These are phyloP conservation scores for Mesorhabditis sp. DNA, from an alignment of 2,888 invertebrate genomes.

Conservation along the genomic window DNA sequence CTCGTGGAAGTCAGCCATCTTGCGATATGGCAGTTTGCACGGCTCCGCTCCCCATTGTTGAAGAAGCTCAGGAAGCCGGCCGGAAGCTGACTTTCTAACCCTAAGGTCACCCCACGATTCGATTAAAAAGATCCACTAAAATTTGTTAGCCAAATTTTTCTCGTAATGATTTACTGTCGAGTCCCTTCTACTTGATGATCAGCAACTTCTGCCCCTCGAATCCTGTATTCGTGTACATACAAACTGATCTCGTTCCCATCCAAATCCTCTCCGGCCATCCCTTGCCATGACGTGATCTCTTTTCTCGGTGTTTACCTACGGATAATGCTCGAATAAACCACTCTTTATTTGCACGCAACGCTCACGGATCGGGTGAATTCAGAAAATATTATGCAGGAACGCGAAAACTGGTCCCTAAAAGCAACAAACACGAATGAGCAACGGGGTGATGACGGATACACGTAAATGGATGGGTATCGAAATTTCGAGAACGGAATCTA, in stretches of 20 bases:
- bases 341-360: not conserved
- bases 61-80: not conserved
- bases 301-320: constrained; percentile 4
- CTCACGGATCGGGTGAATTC: not conserved
- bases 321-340: constrained; percentile 1
- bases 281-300: constrained; percentile 6
- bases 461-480: not conserved
- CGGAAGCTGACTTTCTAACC: not conserved
- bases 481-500: no score
- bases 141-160: no score
- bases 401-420: not conserved
- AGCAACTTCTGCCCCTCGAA: no score
- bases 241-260: not conserved
- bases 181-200: no score
- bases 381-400: not conserved
- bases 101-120: no score
- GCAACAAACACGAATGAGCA: not conserved
- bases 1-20: no score
- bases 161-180: no score
- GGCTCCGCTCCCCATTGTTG: not conserved
- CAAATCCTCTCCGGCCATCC: not conserved
- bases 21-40: not conserved
- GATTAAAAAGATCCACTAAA: no score
- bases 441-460: not conserved
- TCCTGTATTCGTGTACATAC: no score